Evolutionary conservation across 2,113 vertebrate genomes (phyloP), one percentile per base, ranked within the genome.

Genomic region (Saguinus imperator): DNA sequence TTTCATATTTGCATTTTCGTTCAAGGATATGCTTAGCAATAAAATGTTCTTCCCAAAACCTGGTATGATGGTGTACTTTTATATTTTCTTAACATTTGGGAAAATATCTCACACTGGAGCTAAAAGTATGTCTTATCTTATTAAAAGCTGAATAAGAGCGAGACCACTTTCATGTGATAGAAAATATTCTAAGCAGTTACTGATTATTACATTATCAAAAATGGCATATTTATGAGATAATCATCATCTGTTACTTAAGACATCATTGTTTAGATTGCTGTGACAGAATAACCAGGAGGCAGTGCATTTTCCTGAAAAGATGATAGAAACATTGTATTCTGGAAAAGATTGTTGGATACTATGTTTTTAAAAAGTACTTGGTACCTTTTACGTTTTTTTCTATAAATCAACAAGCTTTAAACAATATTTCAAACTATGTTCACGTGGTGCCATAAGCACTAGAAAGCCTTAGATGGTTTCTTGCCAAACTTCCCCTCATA

Each of bases 11-110:
- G 99, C 98, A 99, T 99, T 99, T 99, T 99, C 98, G 99, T 99
- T 99, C 98, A 99, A 99, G 99, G 99, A 99, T 99, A 99, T 99
- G 99, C 99, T 99, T 99, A 99, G 99, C 99, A 99, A 99, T 99
- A 99, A 99, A 99, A 99, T 99, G 99, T 99, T 99, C 99, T 99
- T 99, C 99, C 99, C 99, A 99, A 99, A 99, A 87, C 95, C 98
- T 98, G 98, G 98, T 97, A 96, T 98, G 97, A 98, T 97, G 93
- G 95, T 98, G 97, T 1, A 27, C 97, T 97, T 98, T 98, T 98
- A 97, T 98, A 97, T 98, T 98, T 98, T 94, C 9, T 11, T 92
- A 97, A 96, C 27, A 81, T 27, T 98, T 75, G 37, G 77, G 50
- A 55, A 93, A 89, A 73, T 16, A 50, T 87, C 9, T 94, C 61